Conservation (phyloP, 2,797 vertebrate species). For the Vireo griseus region DNA sequence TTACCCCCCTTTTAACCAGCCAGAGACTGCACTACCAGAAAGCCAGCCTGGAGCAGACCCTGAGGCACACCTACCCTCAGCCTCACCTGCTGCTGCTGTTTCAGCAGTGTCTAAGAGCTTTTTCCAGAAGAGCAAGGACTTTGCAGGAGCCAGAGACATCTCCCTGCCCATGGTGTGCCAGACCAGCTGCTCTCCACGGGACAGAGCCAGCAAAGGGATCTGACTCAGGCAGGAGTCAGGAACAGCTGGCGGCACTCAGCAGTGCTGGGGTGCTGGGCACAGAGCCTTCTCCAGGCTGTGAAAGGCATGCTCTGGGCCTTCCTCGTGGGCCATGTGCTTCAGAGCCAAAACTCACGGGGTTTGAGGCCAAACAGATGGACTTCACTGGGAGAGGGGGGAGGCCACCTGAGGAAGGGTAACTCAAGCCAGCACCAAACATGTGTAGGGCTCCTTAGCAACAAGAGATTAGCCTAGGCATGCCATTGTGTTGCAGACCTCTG, state of each 20-base stretch:
- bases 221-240: neutral
- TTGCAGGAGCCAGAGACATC: neutral
- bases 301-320: neutral
- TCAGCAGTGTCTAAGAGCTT: neutral
- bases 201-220: fast-evolving
- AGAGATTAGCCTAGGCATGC: neutral
- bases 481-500: neutral
- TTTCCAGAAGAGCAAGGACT: neutral
- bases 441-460: neutral
- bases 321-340: fast-evolving
- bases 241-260: neutral
- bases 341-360: neutral
- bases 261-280: neutral
- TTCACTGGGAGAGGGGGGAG: neutral
- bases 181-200: fast-evolving
- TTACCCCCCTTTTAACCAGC: neutral
- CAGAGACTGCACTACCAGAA: fast-evolving
- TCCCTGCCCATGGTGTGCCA: fast-evolving
- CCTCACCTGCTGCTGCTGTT: fast-evolving
- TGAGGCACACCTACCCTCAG: neutral
- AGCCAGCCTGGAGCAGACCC: neutral
- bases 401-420: constrained; percentile 1
- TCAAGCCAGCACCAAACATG: neutral
- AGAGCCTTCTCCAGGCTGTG: neutral
- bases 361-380: constrained; percentile 40